phyloP scores from a whole-genome alignment of 2,888 invertebrate genomes.

The Acanthosepion lycidas region DNA sequence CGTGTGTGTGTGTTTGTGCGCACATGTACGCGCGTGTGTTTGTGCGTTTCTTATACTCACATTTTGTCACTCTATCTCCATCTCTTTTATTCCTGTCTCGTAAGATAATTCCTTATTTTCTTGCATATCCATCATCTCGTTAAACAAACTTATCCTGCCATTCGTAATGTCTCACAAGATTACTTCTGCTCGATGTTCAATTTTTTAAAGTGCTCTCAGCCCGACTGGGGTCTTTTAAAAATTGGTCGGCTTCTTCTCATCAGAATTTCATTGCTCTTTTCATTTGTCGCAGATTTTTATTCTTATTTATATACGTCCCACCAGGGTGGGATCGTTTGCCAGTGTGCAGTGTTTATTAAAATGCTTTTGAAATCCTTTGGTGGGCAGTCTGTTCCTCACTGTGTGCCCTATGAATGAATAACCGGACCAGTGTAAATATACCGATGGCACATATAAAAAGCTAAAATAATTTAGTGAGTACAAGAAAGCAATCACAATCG shows the following conservation, averaged over 20 bases:
- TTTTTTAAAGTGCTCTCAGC: neutral
- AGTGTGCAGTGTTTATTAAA: no score
- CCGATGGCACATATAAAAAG: no score
- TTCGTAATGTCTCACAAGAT: neutral
- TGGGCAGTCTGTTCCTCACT: neutral
- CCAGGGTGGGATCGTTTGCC: neutral
- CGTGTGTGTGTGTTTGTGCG: neutral
- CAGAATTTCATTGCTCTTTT: neutral
- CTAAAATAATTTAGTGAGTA: no score
- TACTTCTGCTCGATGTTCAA: neutral
- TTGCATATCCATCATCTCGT: neutral
- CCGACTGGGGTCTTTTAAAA: neutral
- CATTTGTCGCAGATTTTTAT: neutral
- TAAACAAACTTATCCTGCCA: neutral
- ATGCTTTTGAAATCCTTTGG: neutral
- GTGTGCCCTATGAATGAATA: neutral
- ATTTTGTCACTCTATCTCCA: neutral
- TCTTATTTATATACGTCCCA: neutral
- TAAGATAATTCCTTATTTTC: neutral
- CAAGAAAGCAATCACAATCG: no score
- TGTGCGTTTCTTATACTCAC: neutral
- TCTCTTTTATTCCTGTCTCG: neutral
- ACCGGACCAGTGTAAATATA: no score
- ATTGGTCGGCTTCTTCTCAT: neutral
- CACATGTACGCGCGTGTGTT: neutral